Evolutionary conservation across 2,797 vertebrate genomes (phyloP), one percentile per base, ranked within the genome.

Genomic region (Eulemur coronatus): DNA sequence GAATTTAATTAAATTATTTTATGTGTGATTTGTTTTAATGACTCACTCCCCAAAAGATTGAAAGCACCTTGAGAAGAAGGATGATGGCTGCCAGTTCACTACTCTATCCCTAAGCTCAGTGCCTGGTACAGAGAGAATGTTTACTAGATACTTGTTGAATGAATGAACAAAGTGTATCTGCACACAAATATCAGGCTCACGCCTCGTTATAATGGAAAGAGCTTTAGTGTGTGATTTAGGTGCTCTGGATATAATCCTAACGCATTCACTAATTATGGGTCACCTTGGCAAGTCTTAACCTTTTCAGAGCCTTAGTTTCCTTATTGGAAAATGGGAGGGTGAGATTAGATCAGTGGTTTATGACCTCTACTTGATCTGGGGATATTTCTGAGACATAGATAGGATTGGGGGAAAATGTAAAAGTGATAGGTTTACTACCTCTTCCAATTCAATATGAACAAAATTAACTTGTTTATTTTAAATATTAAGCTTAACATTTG

Each of bases 1-100:
- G 30, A 84, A 33, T 87, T 94, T 84, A 93, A 92, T 87, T 88
- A 73, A 76, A 73, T 95, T 81, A 84, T 55, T 84, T 70, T 67
- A 41, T 41, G 41, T 70, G 14, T 26, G n/a, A 63, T 59, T 79
- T 24, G 24, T 52, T 52, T 52, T 52, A 86, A 73, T 13, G 75
- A 82, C 26, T 89, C 48, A 85, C 4, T 82, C 8, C 43, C 24
- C 9, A 18, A 89, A 90, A 80, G 43, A 80, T 5, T 73, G 26
- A 81, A 81, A 73, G 28, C 35, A 30, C 41, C 18, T 85, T 18
- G 7, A 87, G 28, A 93, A 46, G 35, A 84, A 81, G 33, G 30
- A n/a, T 70, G 22, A 63, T n/a, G 13, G 46, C 22, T 72, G 5
- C 41, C 33, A 17, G 1, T 59, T 55, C 33, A 38, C 6, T 48